Percentiles rank a stretch among this genome's conserved stretches.
Conservation (phyloP, 2,797 vertebrate genomes). For the Geranospiza caerulescens region DNA sequence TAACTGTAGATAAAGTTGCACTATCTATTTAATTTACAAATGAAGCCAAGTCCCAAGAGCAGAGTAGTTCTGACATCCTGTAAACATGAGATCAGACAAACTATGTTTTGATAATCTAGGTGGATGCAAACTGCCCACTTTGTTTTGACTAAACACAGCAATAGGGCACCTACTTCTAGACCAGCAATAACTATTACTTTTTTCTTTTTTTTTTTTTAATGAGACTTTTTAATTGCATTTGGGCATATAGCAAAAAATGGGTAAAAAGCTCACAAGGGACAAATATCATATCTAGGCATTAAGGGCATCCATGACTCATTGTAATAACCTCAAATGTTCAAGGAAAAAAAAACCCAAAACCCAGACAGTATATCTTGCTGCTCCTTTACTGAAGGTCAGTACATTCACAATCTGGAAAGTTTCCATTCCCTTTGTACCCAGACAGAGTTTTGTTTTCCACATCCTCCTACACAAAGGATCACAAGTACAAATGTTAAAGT, state of each 20-base stretch:
- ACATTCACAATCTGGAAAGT: neutral
- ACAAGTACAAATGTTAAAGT: neutral
- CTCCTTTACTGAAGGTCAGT: slow-evolving; percentile 21
- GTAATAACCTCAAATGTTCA: neutral
- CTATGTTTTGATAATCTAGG: neutral
- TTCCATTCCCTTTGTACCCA: slow-evolving; percentile 4
- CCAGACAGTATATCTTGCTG: neutral
- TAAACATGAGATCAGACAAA: neutral
- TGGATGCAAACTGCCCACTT: neutral
- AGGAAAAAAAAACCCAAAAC: neutral
- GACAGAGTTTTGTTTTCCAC: slow-evolving; percentile 13
- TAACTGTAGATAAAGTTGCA: neutral
- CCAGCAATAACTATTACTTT: neutral
- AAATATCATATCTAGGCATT: neutral
- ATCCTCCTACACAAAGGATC: slow-evolving; percentile 22
- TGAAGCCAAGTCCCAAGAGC: neutral
- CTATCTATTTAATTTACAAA: neutral
- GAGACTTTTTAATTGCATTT: neutral
- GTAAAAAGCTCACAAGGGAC: neutral
- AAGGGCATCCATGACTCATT: neutral
- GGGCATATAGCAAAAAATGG: neutral
- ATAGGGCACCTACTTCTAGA: neutral
- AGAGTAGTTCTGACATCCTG: neutral
- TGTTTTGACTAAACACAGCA: neutral
- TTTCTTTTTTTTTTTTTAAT: neutral